Conservation (phyloP, 2,888 invertebrate genomes). For the Cryptops parisi region DNA sequence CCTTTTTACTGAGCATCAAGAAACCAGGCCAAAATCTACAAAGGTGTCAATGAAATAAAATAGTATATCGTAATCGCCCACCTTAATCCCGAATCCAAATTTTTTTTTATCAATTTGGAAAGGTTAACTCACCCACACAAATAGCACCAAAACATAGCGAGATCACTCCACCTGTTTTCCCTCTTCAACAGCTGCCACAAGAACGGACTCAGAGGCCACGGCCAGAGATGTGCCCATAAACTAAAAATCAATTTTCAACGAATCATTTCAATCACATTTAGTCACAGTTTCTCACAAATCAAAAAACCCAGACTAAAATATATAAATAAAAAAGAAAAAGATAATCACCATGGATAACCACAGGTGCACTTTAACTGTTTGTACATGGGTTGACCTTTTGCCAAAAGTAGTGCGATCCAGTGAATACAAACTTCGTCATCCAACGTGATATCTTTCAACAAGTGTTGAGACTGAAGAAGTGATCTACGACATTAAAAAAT, state of each 20-base stretch:
- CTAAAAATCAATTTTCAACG: background rate
- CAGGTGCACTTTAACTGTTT: background rate
- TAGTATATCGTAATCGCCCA: background rate
- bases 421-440: background rate
- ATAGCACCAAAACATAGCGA: background rate
- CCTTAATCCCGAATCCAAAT: background rate
- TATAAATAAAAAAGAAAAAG: background rate
- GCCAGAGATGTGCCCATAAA: conserved; percentile 2
- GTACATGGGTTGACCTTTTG: background rate
- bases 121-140: background rate
- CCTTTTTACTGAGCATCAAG: background rate
- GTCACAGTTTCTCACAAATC: no score
- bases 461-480: no score
- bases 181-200: conserved; percentile 7
- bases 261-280: no score
- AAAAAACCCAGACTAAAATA: background rate
- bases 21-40: conserved; percentile 9
- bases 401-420: background rate
- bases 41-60: background rate
- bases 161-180: background rate
- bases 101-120: background rate
- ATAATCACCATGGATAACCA: background rate
- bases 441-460: no score
- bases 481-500: no score
- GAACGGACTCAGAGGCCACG: conserved; percentile 3